phyloP scores from a whole-genome alignment of 2,888 invertebrate genomes.

The Buathra laborator region DNA sequence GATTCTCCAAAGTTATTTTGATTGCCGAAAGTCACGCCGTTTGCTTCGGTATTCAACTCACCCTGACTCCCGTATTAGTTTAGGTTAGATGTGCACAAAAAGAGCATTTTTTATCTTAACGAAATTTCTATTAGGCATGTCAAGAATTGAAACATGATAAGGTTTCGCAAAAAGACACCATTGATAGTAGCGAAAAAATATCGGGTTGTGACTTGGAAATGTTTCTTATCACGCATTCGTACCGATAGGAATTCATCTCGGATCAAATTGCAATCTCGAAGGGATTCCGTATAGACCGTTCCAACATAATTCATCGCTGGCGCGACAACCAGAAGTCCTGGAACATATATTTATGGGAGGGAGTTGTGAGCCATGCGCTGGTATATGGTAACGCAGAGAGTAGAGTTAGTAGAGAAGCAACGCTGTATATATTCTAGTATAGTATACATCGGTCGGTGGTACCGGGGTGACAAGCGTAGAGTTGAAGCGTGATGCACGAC shows the following conservation, averaged over 20 bases:
- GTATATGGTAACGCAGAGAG: constrained; percentile 19
- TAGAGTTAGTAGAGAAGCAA: constrained; percentile 41
- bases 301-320: constrained; percentile 75
- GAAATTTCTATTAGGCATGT: too few relatives aligned
- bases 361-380: constrained; percentile 72
- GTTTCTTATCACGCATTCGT: not conserved
- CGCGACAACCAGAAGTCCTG: constrained; percentile 81
- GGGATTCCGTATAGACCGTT: constrained; percentile 37
- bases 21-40: constrained; percentile 57
- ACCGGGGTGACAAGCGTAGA: constrained; percentile 82
- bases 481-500: constrained; percentile 82
- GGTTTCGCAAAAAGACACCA: not conserved
- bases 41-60: constrained; percentile 51
- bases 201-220: not conserved
- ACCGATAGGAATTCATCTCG: not conserved
- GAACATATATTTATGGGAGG: constrained; percentile 77
- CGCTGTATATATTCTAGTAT: constrained; percentile 46
- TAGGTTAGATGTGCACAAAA: constrained; percentile 6
- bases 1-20: constrained; percentile 59
- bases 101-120: not conserved
- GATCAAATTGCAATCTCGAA: constrained; percentile 46
- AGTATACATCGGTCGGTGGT: constrained; percentile 64
- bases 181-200: not conserved
- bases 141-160: too few relatives aligned
- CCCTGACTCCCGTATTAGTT: constrained; percentile 18